These are phyloP conservation scores for Oreotragus oreotragus DNA, from an alignment of 2,113 vertebrate genomes.

Conservation along the genomic window DNA sequence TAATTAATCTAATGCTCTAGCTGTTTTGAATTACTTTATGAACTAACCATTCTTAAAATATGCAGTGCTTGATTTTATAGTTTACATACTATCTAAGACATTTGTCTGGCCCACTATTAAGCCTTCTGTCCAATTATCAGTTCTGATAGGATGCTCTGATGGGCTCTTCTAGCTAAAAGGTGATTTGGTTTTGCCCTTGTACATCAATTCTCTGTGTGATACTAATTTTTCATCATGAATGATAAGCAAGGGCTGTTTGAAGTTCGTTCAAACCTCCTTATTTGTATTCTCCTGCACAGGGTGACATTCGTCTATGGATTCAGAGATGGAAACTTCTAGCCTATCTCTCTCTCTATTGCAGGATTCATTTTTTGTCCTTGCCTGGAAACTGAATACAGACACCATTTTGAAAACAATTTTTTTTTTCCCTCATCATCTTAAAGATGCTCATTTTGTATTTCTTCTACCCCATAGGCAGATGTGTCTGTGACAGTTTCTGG, in stretches of 20 bases:
- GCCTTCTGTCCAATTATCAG: conserved; percentile 25
- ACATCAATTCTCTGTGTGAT: conserved; percentile 32
- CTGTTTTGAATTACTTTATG: conserved; percentile 36
- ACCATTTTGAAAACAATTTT: conserved; percentile 29
- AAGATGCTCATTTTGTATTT: conserved; percentile 51
- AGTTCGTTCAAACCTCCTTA: conserved; percentile 34
- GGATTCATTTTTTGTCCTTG: conserved; percentile 46
- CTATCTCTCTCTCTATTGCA: not conserved
- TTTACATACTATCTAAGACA: conserved; percentile 16
- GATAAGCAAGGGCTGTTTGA: conserved; percentile 39
- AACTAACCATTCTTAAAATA: conserved; percentile 4
- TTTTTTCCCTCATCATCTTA: not conserved
- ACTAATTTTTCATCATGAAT: conserved; percentile 37
- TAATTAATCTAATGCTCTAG: conserved; percentile 1
- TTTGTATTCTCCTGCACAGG: conserved; percentile 32
- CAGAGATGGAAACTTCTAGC: not conserved
- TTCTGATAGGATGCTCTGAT: not conserved
- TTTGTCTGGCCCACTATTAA: conserved; percentile 24
- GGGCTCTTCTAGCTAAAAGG: conserved; percentile 13
- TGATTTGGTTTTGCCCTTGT: conserved; percentile 46
- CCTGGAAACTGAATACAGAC: conserved; percentile 32
- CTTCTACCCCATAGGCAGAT: not conserved
- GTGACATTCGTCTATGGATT: conserved; percentile 31
- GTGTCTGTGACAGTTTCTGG: conserved; percentile 57
- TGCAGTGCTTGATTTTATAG: not conserved